These are phyloP conservation scores for Formica aserva DNA, from an alignment of 2,888 invertebrate genomes.

Conservation along the genomic window DNA sequence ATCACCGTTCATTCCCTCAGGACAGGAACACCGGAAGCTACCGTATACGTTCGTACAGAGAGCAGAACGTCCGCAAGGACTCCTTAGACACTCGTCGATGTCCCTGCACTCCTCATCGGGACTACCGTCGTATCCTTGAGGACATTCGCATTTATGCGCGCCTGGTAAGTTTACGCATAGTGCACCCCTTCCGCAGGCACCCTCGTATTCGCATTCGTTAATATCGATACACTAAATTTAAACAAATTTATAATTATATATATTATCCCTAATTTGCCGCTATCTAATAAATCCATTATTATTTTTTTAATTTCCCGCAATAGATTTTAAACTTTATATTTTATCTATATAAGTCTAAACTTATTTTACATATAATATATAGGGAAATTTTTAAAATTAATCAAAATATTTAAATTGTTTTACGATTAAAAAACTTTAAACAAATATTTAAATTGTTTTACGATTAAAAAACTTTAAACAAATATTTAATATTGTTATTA, in stretches of 20 bases:
- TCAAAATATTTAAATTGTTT: neutral
- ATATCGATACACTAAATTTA: constrained; percentile 89
- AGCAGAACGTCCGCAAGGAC: constrained; percentile 93
- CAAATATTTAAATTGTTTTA: neutral
- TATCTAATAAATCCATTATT: neutral
- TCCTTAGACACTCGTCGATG: constrained; percentile 91
- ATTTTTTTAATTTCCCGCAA: neutral
- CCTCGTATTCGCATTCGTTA: constrained; percentile 92
- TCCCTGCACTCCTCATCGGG: constrained; percentile 92
- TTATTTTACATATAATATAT: constrained; percentile 1
- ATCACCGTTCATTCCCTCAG: constrained; percentile 93
- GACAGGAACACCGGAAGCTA: constrained; percentile 93
- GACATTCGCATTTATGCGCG: constrained; percentile 94
- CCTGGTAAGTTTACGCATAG: constrained; percentile 93
- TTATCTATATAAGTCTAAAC: neutral
- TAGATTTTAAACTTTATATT: neutral
- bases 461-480: constrained; percentile 4
- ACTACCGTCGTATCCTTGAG: constrained; percentile 93
- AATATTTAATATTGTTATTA: neutral
- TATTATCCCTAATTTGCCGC: neutral
- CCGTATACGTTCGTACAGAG: constrained; percentile 93
- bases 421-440: neutral
- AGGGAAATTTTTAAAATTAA: neutral
- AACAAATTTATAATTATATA: neutral
- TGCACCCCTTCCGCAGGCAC: constrained; percentile 93